Evolutionary conservation across 2,888 invertebrate genomes (phyloP).

Genomic region (Cerastoderma edule): DNA sequence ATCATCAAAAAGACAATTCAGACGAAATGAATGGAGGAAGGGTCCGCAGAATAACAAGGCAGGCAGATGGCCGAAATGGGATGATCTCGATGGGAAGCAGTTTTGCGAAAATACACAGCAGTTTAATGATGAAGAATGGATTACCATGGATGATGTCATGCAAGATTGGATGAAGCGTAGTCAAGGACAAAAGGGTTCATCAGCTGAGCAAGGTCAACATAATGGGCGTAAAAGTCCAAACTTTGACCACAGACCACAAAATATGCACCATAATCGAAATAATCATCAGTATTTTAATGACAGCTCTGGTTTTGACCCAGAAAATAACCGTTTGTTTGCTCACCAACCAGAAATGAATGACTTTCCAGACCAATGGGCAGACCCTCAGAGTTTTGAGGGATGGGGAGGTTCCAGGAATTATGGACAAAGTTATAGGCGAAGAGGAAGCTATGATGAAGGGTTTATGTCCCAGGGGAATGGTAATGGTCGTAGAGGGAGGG

Average conservation of each 20-base stretch:
- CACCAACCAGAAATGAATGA: too few species aligned
- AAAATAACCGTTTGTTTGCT: too few species aligned
- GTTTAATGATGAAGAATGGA: too few species aligned
- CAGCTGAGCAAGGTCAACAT: background rate
- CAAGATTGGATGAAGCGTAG: background rate
- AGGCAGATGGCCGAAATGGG: background rate
- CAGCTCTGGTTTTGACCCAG: too few species aligned
- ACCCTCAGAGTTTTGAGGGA: too few species aligned
- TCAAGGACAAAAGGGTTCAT: background rate
- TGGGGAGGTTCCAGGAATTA: too few species aligned
- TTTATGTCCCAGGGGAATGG: background rate
- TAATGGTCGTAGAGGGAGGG: constrained; percentile 40
- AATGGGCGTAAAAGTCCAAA: background rate
- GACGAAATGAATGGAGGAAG: background rate
- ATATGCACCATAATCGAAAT: background rate
- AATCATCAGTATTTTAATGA: background rate
- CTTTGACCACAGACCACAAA: background rate
- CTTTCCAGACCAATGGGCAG: too few species aligned
- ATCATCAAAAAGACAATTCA: background rate
- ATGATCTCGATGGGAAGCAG: background rate
- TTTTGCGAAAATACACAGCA: too few species aligned
- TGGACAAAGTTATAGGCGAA: too few species aligned
- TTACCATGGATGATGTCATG: too few species aligned
- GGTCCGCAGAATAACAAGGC: too few species aligned
- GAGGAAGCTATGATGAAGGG: constrained; percentile 55